Base-by-base conservation (phyloP, 2,888 invertebrate species). In the Pocota personata region DNA sequence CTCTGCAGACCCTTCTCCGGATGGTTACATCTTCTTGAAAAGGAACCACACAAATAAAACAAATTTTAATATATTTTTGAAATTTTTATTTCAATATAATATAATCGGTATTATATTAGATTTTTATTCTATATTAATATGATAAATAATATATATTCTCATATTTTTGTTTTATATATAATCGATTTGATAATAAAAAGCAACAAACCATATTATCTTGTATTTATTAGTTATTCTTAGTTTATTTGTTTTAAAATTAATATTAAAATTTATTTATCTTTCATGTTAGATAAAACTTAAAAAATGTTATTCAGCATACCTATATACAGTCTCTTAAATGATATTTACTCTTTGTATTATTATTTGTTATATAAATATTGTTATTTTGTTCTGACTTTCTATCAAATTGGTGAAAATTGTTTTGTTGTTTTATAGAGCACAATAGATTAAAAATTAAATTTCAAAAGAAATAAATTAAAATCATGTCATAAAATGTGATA, bases 251-350 rank as follows among this genome's bases (percentile, higher is more conserved):
- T 73, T 73, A 46, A 75, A 83, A 60, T 62, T 69, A 79, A 62
- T 79, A 79, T 69, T 84, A 69, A 84, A 84, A 64, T 64, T 82
- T 12, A 62, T 69, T 80, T 82, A 84, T 84, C 40, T 69, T 30
- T 76, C 32, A 46, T 76, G 75, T 76, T 82, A 82, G 71, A 69
- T 69, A 76, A 71, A 82, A 82, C 60, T 62, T 48, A 80, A 84
- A 80, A 84, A 71, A 27, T 58, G 75, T 75, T 84, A 69, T 84
- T 79, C 75, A 80, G 84, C 84, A 80, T 84, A 75, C 80, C 69
- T 84, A 84, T 84, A 52, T 84, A 84, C 84, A 84, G 80, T 84
- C 84, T 84, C 84, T 84, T 84, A 84, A 84, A 84, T 84, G 84
- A 80, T 84, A 84, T 84, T 50, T 50, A 73, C 48, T 72, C 60